Evolutionary conservation across 2,797 vertebrate genomes (phyloP).

Genomic region (Luscinia megarhynchos): DNA sequence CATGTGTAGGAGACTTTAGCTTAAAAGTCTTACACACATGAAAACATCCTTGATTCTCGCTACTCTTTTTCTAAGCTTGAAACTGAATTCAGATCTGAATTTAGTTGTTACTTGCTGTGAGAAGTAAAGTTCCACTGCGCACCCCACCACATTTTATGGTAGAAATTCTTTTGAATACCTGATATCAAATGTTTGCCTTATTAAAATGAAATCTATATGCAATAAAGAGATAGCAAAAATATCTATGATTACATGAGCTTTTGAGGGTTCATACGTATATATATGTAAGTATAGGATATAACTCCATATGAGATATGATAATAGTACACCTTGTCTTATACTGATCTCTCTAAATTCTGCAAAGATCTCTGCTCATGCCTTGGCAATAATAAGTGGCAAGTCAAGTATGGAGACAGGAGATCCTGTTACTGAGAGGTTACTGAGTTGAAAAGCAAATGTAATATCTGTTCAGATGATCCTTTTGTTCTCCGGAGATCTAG

Average conservation of each 20-base stretch:
- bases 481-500: background rate
- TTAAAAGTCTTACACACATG: background rate
- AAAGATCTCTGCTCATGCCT: background rate
- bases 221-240: background rate
- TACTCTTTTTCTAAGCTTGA: background rate
- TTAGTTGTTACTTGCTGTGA: background rate
- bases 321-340: background rate
- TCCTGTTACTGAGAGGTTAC: background rate
- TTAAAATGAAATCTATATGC: background rate
- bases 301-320: background rate
- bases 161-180: background rate
- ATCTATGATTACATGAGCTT: background rate
- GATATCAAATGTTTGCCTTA: background rate
- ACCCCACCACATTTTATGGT: background rate
- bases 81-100: constrained; percentile 4
- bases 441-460: background rate
- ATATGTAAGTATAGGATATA: background rate
- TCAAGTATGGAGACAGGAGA: background rate
- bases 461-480: background rate
- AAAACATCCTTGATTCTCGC: constrained; percentile 8
- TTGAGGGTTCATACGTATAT: background rate
- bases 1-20: constrained; percentile 53
- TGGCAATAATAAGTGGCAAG: background rate
- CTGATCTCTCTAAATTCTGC: background rate
- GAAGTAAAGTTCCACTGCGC: background rate